phyloP scores from a whole-genome alignment of 2,797 vertebrate species.

The Urosaurus nigricauda region DNA sequence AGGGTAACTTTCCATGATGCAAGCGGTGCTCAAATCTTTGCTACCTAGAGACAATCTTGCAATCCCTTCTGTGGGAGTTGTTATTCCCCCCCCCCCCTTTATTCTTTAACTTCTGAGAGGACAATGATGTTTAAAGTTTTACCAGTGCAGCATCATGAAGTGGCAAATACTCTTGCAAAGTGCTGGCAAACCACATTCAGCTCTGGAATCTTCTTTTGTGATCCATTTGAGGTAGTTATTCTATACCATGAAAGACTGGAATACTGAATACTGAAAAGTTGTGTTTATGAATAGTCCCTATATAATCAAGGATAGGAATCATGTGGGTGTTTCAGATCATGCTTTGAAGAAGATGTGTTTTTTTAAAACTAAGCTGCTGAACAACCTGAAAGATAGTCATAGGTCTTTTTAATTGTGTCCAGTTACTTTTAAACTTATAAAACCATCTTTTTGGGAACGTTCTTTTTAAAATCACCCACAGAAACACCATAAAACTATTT shows the following conservation, averaged over 20 bases:
- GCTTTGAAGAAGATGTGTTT: conserved; percentile 62
- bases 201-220: conserved; percentile 28
- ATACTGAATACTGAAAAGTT: conserved; percentile 37
- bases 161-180: conserved; percentile 21
- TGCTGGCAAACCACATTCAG: conserved; percentile 9
- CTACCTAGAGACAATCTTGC: conserved; percentile 39
- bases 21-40: conserved; percentile 54
- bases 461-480: conserved; percentile 59
- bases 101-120: conserved; percentile 34
- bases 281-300: conserved; percentile 31
- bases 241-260: conserved; percentile 62
- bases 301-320: conserved; percentile 9
- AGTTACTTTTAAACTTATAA: conserved; percentile 19
- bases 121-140: background rate
- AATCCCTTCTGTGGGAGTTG: background rate
- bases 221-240: conserved; percentile 25
- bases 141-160: conserved; percentile 11
- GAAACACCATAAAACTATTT: conserved; percentile 53
- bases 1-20: conserved; percentile 57
- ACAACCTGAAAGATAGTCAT: conserved; percentile 71
- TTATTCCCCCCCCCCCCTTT: background rate
- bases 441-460: conserved; percentile 37
- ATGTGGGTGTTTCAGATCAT: background rate
- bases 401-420: background rate
- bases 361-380: conserved; percentile 54